Evolutionary conservation across 2,797 vertebrate genomes (phyloP).

Genomic region (Neosilurus mollespiculum): DNA sequence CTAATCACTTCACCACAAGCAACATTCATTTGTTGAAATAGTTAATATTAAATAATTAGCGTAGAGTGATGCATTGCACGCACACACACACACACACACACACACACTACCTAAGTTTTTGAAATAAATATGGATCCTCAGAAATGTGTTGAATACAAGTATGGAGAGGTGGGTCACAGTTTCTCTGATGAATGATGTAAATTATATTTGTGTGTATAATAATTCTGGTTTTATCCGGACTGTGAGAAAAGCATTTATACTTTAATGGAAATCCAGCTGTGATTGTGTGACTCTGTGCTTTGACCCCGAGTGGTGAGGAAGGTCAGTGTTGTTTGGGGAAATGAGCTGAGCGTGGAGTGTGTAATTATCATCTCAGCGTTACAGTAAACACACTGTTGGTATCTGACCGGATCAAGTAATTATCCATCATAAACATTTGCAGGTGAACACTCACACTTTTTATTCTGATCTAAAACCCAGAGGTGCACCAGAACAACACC

Average conservation of each 20-base stretch:
- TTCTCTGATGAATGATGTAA: too few species aligned
- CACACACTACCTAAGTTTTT: too few species aligned
- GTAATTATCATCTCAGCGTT: slow-evolving; percentile 24
- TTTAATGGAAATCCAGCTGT: not conserved
- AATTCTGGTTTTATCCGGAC: not conserved
- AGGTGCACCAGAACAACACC: not conserved
- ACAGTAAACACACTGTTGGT: slow-evolving; percentile 39
- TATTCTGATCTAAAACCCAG: not conserved
- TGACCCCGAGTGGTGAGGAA: not conserved
- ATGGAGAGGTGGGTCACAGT: too few species aligned
- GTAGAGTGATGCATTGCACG: too few species aligned
- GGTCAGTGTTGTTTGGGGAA: not conserved
- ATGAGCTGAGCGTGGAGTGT: slow-evolving; percentile 10
- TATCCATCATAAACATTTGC: slow-evolving; percentile 9
- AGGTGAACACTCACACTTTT: not conserved
- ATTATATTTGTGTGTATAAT: not conserved
- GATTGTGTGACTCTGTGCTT: not conserved
- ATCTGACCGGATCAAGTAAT: slow-evolving; percentile 33
- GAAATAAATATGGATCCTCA: too few species aligned
- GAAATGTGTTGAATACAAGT: too few species aligned
- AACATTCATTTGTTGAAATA: too few species aligned
- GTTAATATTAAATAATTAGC: too few species aligned
- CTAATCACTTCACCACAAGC: too few species aligned
- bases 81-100: too few species aligned
- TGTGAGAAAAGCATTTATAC: not conserved